A percentile compares a stretch with the other conserved stretches of the same genome.
These are phyloP conservation scores for Cryptotermes secundus DNA, from an alignment of 1,140 invertebrate genomes.

Conservation along the genomic window DNA sequence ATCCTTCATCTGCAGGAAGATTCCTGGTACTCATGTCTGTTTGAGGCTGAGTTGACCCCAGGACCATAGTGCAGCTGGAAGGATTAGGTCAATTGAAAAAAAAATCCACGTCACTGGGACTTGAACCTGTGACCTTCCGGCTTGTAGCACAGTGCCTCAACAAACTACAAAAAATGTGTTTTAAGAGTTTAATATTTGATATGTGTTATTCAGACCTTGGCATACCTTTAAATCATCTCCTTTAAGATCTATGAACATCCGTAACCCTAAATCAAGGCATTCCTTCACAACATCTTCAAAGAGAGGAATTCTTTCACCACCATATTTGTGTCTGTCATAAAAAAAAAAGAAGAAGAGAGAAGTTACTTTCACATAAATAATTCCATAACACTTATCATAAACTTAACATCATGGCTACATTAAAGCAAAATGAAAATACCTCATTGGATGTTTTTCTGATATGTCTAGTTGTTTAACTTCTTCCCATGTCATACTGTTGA, in stretches of 20 bases:
- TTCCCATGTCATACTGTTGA: slow-evolving; percentile 62
- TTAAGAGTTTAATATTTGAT: too few species aligned
- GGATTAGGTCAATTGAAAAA: too few species aligned
- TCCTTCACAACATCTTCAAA: slow-evolving; percentile 58
- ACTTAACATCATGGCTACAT: background rate
- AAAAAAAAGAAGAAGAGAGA: too few species aligned
- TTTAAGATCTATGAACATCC: slow-evolving; percentile 67
- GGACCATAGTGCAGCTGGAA: too few species aligned
- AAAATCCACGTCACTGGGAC: too few species aligned
- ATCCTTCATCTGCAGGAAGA: too few species aligned
- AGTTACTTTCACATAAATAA: background rate
- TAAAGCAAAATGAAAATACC: slow-evolving; percentile 46
- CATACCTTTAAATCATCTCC: slow-evolving; percentile 52
- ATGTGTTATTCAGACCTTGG: too few species aligned
- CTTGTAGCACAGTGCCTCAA: too few species aligned
- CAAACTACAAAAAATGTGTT: too few species aligned
- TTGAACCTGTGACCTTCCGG: too few species aligned
- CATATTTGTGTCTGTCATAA: slow-evolving; percentile 50
- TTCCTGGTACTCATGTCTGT: too few species aligned
- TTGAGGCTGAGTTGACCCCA: too few species aligned
- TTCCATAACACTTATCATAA: background rate
- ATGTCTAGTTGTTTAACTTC: slow-evolving; percentile 62
- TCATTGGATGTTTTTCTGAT: slow-evolving; percentile 63
- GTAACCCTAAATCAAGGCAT: slow-evolving; percentile 54
- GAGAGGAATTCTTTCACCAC: slow-evolving; percentile 55